These are phyloP conservation scores for Dolichoris vasculosae DNA, from an alignment of 1,140 invertebrate species.

Conservation along the genomic window DNA sequence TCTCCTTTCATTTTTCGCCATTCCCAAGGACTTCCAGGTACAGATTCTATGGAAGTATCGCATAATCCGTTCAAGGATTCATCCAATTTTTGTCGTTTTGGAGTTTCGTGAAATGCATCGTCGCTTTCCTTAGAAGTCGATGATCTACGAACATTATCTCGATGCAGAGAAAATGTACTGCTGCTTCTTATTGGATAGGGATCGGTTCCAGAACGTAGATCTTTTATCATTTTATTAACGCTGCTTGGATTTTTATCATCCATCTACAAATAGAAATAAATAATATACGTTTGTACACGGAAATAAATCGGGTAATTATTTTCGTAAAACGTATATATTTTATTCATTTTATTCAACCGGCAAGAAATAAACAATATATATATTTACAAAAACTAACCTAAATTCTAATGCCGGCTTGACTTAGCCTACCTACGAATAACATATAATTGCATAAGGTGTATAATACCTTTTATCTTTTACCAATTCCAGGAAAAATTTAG, in stretches of 20 bases:
- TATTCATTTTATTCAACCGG: neutral
- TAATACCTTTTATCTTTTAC: conserved; percentile 19
- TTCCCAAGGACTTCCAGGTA: conserved; percentile 61
- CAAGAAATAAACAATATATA: neutral
- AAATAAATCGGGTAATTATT: neutral
- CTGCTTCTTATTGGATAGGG: conserved; percentile 8
- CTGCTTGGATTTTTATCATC: conserved; percentile 54
- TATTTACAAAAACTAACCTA: conserved; percentile 15
- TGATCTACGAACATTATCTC: neutral
- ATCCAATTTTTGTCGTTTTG: conserved; percentile 36
- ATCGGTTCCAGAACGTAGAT: conserved; percentile 43
- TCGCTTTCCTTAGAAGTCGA: conserved; percentile 13
- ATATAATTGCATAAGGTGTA: neutral
- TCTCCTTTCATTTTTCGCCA: conserved; percentile 59
- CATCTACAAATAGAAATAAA: conserved; percentile 52
- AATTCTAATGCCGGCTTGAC: neutral
- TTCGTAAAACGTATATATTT: neutral
- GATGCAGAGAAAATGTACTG: neutral
- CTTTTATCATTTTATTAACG: conserved; percentile 57
- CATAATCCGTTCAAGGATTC: neutral
- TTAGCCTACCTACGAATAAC: no score
- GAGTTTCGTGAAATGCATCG: conserved; percentile 30
- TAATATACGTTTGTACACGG: neutral
- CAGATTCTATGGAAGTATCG: conserved; percentile 28
- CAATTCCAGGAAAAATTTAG: neutral